phyloP scores from a whole-genome alignment of 1,140 invertebrate genomes.

The Eulimnadia texana region DNA sequence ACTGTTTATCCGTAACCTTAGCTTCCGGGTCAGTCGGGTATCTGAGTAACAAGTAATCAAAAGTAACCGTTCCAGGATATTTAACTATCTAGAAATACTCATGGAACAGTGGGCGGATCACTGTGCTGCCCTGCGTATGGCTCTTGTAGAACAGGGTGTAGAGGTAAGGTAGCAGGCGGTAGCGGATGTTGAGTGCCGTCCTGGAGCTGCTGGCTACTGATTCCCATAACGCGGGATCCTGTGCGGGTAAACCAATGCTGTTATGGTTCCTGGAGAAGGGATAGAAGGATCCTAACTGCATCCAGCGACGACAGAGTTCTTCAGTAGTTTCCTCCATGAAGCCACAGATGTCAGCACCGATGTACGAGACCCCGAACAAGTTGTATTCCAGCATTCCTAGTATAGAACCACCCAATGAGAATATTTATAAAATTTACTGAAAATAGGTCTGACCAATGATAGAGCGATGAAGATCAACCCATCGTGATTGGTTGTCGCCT shows the following conservation, averaged over 20 bases:
- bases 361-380: constrained; percentile 33
- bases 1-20: constrained; percentile 22
- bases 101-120: constrained; percentile 32
- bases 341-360: constrained; percentile 40
- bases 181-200: constrained; percentile 28
- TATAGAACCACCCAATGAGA: neutral
- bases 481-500: constrained; percentile 30
- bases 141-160: constrained; percentile 32
- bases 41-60: constrained; percentile 17
- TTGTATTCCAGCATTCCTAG: constrained; percentile 23
- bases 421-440: too few species aligned
- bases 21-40: constrained; percentile 24
- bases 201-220: constrained; percentile 23
- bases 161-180: constrained; percentile 33
- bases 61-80: neutral
- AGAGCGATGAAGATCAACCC: constrained; percentile 21
- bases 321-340: constrained; percentile 30
- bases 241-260: constrained; percentile 15
- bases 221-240: constrained; percentile 26
- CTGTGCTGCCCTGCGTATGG: constrained; percentile 27
- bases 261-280: constrained; percentile 35
- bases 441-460: constrained; percentile 17
- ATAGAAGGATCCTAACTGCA: constrained; percentile 30
- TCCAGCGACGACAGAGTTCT: constrained; percentile 29
- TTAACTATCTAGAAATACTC: constrained; percentile 14